phyloP scores from a whole-genome alignment of 2,888 invertebrate genomes.

The Halictus ligatus region DNA sequence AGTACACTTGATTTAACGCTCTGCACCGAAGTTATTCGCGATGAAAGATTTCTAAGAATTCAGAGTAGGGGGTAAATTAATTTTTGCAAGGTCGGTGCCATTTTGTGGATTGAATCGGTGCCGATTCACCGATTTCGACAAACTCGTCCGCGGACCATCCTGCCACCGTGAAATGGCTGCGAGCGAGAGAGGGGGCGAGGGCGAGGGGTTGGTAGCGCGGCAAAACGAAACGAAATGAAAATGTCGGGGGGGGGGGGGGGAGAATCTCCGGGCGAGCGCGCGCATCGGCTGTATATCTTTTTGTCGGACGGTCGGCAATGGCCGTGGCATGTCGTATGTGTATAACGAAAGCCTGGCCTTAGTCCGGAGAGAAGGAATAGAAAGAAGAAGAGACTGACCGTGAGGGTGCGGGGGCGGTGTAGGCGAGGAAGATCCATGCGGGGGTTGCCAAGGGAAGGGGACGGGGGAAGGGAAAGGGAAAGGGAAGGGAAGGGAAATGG shows the following conservation, averaged over 20 bases:
- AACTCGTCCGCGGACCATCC: background rate
- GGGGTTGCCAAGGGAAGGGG: background rate
- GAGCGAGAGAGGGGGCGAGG: background rate
- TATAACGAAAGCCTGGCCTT: constrained; percentile 59
- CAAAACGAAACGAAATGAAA: constrained; percentile 48
- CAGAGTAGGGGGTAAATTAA: too few species aligned
- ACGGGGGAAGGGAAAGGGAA: constrained; percentile 34
- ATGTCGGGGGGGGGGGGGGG: constrained; percentile 44
- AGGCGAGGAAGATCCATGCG: background rate
- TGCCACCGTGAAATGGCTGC: background rate
- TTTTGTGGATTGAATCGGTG: background rate
- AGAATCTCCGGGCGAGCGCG: constrained; percentile 50
- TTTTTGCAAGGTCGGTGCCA: background rate
- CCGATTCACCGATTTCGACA: background rate
- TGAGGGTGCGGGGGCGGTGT: background rate
- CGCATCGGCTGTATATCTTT: constrained; percentile 58
- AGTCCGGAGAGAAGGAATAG: constrained; percentile 54
- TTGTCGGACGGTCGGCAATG: constrained; percentile 58
- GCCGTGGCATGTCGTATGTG: constrained; percentile 52
- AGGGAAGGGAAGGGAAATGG: constrained; percentile 33
- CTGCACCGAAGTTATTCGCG: too few species aligned
- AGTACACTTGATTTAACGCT: too few species aligned
- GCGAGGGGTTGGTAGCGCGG: background rate
- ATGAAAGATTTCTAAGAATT: too few species aligned
- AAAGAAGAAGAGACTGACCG: constrained; percentile 59